Evolutionary conservation across 2,888 invertebrate species (phyloP), one percentile per base, ranked within the genome.

Genomic region (Lasius platythorax): DNA sequence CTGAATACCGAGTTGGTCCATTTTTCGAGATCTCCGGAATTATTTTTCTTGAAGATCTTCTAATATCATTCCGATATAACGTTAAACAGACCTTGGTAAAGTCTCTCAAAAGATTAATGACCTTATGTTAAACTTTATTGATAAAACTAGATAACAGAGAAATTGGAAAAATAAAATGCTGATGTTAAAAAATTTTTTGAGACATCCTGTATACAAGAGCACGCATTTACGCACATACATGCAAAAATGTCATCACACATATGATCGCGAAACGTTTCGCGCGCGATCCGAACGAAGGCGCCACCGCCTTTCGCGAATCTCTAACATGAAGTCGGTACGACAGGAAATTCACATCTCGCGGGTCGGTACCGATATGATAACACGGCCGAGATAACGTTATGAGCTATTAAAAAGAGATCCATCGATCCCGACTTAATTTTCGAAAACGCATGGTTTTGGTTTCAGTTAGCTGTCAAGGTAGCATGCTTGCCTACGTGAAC

Each of bases 221-320:
- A 33, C 5, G 30, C 40, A 28, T 18, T 70, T 70, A 30, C 58
- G 40, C 43, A 46, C 23, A 72, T 56, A n/a, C 43, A 46, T 33
- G 33, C 15, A 23, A 56, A 30, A 18, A 58, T 33, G 15, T 53
- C 15, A 33, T 56, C 30, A 18, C 40, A 28, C 15, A 43, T n/a
- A 73, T 33, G 75, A 73, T 63, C 76, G 64, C 56, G 68, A 87
- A 53, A 76, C 12, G 53, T 79, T 90, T 90, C 61, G 3, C 28
- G 11, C 61, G 74, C 50, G 30, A 61, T 83, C 91, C 94, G 90
- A 82, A 23, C 0, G 84, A 92, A 84, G 95, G 93, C 94, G 94
- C 94, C 94, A 95, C 94, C 75, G 85, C 92, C 92, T 89, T 90
- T 93, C 90, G 92, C 93, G 90, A 93, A 91, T 93, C 88, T 87